A percentile compares a stretch with the other conserved stretches of the same genome.
phyloP scores from a whole-genome alignment of 2,888 invertebrate species.

The Amiota communis region DNA sequence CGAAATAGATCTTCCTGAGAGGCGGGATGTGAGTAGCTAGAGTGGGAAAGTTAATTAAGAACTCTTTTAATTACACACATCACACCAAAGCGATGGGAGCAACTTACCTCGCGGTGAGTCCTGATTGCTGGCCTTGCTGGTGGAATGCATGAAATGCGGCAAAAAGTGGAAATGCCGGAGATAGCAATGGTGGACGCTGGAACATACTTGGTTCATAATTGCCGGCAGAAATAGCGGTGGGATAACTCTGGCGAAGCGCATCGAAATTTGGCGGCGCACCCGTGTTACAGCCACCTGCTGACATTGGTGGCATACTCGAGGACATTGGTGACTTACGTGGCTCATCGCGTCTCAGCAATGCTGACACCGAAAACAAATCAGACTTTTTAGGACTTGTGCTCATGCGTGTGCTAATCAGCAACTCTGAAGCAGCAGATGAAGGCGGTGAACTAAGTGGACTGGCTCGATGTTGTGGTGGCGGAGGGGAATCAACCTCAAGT shows the following conservation, averaged over 20 bases:
- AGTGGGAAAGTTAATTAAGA: slow-evolving; percentile 70
- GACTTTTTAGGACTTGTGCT: slow-evolving; percentile 78
- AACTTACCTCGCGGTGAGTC: slow-evolving; percentile 65
- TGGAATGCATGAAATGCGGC: slow-evolving; percentile 72
- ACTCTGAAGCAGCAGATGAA: slow-evolving; percentile 62
- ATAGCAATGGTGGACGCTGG: slow-evolving; percentile 70
- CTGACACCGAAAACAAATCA: slow-evolving; percentile 88
- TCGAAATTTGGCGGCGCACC: slow-evolving; percentile 67
- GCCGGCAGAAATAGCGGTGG: slow-evolving; percentile 43
- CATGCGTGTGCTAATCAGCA: slow-evolving; percentile 64
- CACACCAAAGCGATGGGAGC: neutral
- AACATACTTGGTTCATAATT: slow-evolving; percentile 72
- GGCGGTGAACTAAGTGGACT: slow-evolving; percentile 60
- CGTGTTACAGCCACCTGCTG: slow-evolving; percentile 19
- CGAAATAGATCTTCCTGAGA: slow-evolving; percentile 78
- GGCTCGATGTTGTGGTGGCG: slow-evolving; percentile 71
- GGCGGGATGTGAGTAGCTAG: slow-evolving; percentile 75
- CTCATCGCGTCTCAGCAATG: slow-evolving; percentile 85
- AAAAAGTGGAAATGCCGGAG: slow-evolving; percentile 72
- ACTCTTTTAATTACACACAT: neutral
- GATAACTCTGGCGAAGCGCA: slow-evolving; percentile 75
- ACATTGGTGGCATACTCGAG: neutral
- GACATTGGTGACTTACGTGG: slow-evolving; percentile 61
- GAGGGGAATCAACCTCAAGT: slow-evolving; percentile 84
- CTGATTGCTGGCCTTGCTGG: slow-evolving; percentile 70